Conservation (phyloP, 2,888 invertebrate species). For the Caenorhabditis zanzibari region DNA sequence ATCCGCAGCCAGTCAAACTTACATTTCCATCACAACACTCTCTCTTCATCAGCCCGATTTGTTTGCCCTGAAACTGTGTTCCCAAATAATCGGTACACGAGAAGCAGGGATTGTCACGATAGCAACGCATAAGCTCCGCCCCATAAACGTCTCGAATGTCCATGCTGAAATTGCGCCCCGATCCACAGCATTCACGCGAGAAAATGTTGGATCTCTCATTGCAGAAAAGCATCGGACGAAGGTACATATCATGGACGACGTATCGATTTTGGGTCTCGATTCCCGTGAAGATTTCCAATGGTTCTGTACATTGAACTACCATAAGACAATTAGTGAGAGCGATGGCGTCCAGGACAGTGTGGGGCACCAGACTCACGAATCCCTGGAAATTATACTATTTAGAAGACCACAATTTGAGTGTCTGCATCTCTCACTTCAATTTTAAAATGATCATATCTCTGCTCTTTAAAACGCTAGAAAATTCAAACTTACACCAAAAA, state of each 20-base stretch:
- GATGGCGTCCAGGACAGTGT: slow-evolving; percentile 46
- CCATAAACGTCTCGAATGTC: slow-evolving; percentile 41
- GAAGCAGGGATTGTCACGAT: slow-evolving; percentile 32
- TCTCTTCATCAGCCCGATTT: slow-evolving; percentile 43
- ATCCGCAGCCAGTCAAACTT: no score
- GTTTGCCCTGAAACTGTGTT: slow-evolving; percentile 25
- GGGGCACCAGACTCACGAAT: slow-evolving; percentile 29
- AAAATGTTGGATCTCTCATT: slow-evolving; percentile 36
- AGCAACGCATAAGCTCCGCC: slow-evolving; percentile 30
- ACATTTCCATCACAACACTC: slow-evolving; percentile 32
- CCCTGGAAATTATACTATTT: slow-evolving; percentile 12
- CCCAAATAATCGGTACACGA: slow-evolving; percentile 13
- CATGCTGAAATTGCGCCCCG: slow-evolving; percentile 34
- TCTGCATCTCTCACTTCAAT: no score
- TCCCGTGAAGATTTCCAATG: slow-evolving; percentile 46
- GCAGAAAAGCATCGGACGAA: slow-evolving; percentile 48
- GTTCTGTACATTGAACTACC: slow-evolving; percentile 46
- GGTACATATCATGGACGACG: slow-evolving; percentile 56
- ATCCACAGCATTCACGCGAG: slow-evolving; percentile 5
- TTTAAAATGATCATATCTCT: no score
- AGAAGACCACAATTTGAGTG: neutral
- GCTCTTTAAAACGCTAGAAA: no score
- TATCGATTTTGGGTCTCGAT: slow-evolving; percentile 49
- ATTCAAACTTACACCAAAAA: no score
- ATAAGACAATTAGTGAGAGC: slow-evolving; percentile 44